Conservation (phyloP, 92 coral and sea anemone species). For the Actinostola sp. region DNA sequence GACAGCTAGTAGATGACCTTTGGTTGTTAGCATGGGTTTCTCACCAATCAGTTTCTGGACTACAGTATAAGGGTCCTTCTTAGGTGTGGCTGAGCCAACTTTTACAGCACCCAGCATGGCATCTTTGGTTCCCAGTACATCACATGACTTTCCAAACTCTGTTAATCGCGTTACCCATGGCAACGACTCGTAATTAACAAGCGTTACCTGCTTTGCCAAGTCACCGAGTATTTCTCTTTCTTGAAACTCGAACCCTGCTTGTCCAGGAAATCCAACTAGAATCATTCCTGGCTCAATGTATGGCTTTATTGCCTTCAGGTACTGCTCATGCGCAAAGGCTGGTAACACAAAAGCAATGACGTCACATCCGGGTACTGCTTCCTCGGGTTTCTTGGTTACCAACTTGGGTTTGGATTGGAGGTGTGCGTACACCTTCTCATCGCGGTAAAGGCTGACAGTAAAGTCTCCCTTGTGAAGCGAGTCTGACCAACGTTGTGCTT, state of each 20-base stretch:
- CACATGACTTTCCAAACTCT: slow-evolving; percentile 61
- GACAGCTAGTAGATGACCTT: slow-evolving; percentile 55
- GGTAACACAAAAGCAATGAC: slow-evolving; percentile 66
- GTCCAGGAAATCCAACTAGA: slow-evolving; percentile 67
- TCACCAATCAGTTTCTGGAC: slow-evolving; percentile 59
- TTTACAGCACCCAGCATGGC: slow-evolving; percentile 54
- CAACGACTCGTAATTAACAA: slow-evolving; percentile 59
- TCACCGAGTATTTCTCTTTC: slow-evolving; percentile 55
- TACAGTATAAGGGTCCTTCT: slow-evolving; percentile 38
- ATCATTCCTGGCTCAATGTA: slow-evolving; percentile 63
- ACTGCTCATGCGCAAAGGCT: slow-evolving; percentile 68
- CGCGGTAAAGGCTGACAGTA: slow-evolving; percentile 34
- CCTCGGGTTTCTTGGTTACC: slow-evolving; percentile 61
- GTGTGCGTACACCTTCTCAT: slow-evolving; percentile 19
- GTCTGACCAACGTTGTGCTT: slow-evolving; percentile 68
- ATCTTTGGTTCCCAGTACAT: slow-evolving; percentile 61
- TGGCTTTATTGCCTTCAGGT: slow-evolving; percentile 48
- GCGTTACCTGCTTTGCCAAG: slow-evolving; percentile 37
- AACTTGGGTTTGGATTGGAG: slow-evolving; percentile 41
- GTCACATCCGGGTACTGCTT: slow-evolving; percentile 67
- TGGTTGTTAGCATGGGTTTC: slow-evolving; percentile 32
- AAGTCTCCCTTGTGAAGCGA: slow-evolving; percentile 36
- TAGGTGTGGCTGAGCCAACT: slow-evolving; percentile 38
- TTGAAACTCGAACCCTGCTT: slow-evolving; percentile 64
- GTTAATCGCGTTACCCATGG: slow-evolving; percentile 70